Base-by-base conservation (phyloP, 2,113 vertebrate species). In the Silurus glanis region DNA sequence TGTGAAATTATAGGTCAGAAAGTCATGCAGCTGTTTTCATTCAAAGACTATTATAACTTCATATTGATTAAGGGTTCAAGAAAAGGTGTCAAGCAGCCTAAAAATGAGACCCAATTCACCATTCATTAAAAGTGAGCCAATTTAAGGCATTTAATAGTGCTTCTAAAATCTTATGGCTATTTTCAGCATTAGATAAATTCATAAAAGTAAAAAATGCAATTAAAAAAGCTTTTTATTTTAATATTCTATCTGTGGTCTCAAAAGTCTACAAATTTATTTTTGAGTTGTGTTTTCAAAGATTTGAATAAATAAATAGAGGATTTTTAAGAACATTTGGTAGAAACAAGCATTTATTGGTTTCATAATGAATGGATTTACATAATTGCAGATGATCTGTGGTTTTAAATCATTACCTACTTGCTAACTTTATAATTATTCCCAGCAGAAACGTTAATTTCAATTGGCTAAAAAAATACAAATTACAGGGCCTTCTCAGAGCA, bases 41-140 rank as follows among this genome's bases (percentile, higher is more conserved):
- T 51, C 53, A 81, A 28, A 47, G n/a, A 67, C 8, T 72, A 25
- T 62, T 55, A 79, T 79, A 3, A 66, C 75, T 67, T 85, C 66
- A 86, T 74, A 67, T 86, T 86, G 85, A 86, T 89, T 83, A 64
- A 21, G 45, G 74, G n/a, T 53, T 74, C 67, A 80, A 45, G 59
- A 51, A 56, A 51, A 9, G 64, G 51, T 28, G 64, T 56, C 82
- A 53, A 76, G 74, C 14, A 76, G 1, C 47, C 14, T 53, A 56
- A 28, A 78, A 56, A 56, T 37, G 28, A 64, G 6, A 28, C 8
- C 55, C 21, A 28, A 75, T 76, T 37, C 28, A 56, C 9, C 6
- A n/a, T 4, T 14, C 61, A 58, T 61, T 59, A 23, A 16, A 58
- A 84, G 51, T 25, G 2, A 5, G n/a, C 19, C 14, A 12, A n/a